Conservation (phyloP, 2,888 invertebrate species). For the Artemia sinica region DNA sequence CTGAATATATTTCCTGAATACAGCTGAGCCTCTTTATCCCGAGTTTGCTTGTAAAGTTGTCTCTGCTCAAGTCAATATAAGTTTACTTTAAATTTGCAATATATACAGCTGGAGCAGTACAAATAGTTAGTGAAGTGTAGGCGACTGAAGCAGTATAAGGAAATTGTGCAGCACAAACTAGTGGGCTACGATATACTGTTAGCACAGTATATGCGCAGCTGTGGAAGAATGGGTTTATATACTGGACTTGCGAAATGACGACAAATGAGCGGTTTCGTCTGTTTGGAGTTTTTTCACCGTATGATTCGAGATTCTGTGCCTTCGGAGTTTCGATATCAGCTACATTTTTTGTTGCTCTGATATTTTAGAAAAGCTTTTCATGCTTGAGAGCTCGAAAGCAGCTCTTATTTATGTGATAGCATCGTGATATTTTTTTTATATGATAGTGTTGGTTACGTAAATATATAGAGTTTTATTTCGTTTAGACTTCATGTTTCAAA, state of each 20-base stretch:
- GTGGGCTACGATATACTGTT: neutral
- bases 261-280: neutral
- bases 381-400: too few relatives aligned
- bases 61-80: too few relatives aligned
- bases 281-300: neutral
- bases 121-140: slow-evolving; percentile 22
- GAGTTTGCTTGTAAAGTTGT: too few relatives aligned
- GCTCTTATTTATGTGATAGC: too few relatives aligned
- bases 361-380: too few relatives aligned
- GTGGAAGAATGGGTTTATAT: neutral
- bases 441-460: too few relatives aligned
- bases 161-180: neutral
- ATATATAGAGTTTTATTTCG: too few relatives aligned
- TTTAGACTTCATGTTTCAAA: too few relatives aligned
- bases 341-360: too few relatives aligned
- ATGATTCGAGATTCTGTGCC: neutral
- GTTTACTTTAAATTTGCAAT: slow-evolving; percentile 21
- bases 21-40: too few relatives aligned
- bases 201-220: neutral
- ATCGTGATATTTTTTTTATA: too few relatives aligned
- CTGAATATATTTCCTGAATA: too few relatives aligned
- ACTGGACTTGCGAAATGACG: neutral
- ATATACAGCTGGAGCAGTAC: slow-evolving; percentile 23
- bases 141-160: slow-evolving; percentile 17
- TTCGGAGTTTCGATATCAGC: slow-evolving; percentile 12